Base-by-base conservation (phyloP, 2,888 invertebrate genomes). In the Leptothorax acervorum region DNA sequence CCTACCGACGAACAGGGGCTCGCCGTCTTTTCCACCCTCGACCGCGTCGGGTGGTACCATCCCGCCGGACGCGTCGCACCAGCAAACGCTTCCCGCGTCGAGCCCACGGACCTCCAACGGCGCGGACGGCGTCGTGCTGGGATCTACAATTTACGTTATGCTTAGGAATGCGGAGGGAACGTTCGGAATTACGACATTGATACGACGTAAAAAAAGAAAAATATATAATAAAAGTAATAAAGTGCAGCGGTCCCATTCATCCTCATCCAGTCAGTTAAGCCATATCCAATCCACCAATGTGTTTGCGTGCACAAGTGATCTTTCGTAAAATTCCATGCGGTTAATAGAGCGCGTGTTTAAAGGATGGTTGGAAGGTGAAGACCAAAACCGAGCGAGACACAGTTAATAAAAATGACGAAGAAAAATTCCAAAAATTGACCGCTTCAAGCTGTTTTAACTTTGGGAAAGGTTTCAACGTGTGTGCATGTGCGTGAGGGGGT, bases 21-120 rank as follows among this genome's bases (percentile, higher is more conserved):
- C 97, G 66, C 96, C 95, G 92, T 97, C 97, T 91, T 96, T 96
- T 2, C 96, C 97, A 48, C 97, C 97, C 78, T 97, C 97, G 89
- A 98, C 96, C 0, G 98, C 97, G 82, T 96, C 96, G 11, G 97
- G 96, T 28, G 98, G 98, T 78, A 98, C 95, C 93, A 96, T 96
- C 9, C 97, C 96, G 53, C 96, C 97, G 82, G 95, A 95, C 1
- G 97, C 96, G 2, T 97, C 96, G 39, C 97, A 95, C 98, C 98
- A 98, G 74, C 95, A 95, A 0, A 96, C 95, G 35, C 95, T 95
- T 28, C 96, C 96, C 60, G 93, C 91, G 62, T 93, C 85, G 35
- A 81, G 2, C 15, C 53, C 60, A 23, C 48, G 83, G 9, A 60
- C 82, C 48, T 78, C 83, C 42, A 55, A 60, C 5, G 85, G 85